phyloP scores from a whole-genome alignment of 2,797 vertebrate species.

The Setipinna tenuifilis region DNA sequence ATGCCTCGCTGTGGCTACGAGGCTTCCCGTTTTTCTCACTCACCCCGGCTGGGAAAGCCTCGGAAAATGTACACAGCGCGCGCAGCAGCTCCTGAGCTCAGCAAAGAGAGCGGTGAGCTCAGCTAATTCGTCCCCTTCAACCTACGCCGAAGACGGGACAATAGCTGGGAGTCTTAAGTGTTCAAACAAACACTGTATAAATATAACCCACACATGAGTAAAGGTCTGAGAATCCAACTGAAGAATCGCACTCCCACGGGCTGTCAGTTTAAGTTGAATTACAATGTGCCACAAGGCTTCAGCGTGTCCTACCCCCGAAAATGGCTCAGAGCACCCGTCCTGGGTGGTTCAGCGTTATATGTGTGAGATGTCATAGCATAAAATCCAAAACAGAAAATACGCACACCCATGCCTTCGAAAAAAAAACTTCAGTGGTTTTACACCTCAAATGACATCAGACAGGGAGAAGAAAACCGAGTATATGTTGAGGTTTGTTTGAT shows the following conservation, averaged over 20 bases:
- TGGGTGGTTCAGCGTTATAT: neutral
- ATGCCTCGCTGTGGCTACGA: slow-evolving; percentile 22
- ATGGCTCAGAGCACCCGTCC: neutral
- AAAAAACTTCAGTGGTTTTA: neutral
- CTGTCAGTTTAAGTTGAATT: neutral
- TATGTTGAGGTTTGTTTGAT: neutral
- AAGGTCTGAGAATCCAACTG: slow-evolving; percentile 17
- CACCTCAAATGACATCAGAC: neutral
- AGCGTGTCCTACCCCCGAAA: neutral
- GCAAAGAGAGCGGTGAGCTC: slow-evolving; percentile 5
- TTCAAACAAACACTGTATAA: slow-evolving; percentile 17
- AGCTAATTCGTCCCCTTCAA: neutral
- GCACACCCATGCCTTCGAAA: neutral
- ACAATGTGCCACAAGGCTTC: neutral
- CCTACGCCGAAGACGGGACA: neutral
- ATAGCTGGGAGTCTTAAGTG: slow-evolving; percentile 21
- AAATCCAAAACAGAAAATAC: neutral
- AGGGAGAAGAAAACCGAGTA: neutral
- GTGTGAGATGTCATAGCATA: neutral
- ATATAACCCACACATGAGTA: slow-evolving; percentile 20
- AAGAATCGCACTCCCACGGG: neutral
- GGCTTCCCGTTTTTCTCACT: slow-evolving; percentile 35
- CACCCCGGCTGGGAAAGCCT: slow-evolving; percentile 1
- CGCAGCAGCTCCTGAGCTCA: neutral
- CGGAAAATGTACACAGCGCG: slow-evolving; percentile 5